Percentiles rank a stretch among this genome's conserved stretches.
These are phyloP conservation scores for Buceros bicornis DNA, from an alignment of 2,797 vertebrate species.

Conservation along the genomic window DNA sequence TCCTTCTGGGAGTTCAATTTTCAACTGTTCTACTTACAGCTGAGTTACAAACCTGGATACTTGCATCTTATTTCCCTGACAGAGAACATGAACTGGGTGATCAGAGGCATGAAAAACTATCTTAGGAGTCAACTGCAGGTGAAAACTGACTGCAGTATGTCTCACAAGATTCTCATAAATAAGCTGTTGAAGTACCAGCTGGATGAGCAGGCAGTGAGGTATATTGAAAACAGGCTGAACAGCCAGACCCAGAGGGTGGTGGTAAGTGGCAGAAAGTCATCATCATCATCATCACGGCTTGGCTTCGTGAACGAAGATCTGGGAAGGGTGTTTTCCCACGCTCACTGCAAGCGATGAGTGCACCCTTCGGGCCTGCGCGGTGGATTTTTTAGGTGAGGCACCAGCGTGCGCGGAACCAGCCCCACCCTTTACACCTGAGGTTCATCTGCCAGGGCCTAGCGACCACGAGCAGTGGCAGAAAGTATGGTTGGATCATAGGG, in stretches of 20 bases:
- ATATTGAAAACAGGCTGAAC: background rate
- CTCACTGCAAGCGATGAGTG: no score
- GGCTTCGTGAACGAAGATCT: no score
- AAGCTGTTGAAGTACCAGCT: background rate
- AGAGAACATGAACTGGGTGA: background rate
- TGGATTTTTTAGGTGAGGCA: no score
- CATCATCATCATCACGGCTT: no score
- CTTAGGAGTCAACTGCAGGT: background rate
- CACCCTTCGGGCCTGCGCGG: no score
- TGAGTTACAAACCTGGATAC: background rate
- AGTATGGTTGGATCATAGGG: background rate
- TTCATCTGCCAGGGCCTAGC: no score
- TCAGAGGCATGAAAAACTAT: background rate
- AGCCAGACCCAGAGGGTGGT: background rate
- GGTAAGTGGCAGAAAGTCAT: background rate
- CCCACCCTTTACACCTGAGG: no score
- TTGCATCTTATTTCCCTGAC: background rate
- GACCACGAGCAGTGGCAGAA: background rate
- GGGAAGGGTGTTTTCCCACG: no score
- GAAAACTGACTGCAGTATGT: background rate
- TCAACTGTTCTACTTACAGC: background rate
- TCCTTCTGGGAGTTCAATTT: background rate
- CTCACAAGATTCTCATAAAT: background rate
- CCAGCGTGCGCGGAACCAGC: no score
- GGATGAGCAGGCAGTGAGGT: background rate